Evolutionary conservation across 1,140 invertebrate species (phyloP), one percentile per base, ranked within the genome.

Genomic region (Adelges cooleyi): DNA sequence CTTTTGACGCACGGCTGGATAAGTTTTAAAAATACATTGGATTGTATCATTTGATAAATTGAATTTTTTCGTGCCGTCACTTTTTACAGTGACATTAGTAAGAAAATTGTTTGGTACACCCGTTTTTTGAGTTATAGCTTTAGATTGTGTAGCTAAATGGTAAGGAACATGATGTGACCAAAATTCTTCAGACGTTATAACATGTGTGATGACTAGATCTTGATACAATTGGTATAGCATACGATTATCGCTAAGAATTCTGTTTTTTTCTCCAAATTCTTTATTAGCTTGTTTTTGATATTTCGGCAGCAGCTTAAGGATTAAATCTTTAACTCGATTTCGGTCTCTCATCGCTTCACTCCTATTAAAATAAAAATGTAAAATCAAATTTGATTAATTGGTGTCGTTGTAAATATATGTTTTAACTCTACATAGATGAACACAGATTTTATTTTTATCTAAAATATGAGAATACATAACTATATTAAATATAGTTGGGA

Each of bases 11-110:
- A 99, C 96, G 71, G 93, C 92, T 25, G 97, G 96, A 81, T 99
- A 99, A 70, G 96, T 98, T 78, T 94, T 93, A 77, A 99, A 99
- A 78, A 99, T 97, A 72, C 91, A 91, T 71, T 97, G 87, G 75
- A 99, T 98, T 46, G 98, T 89, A 75, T 99, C 96, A 52, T 88
- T 81, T 11, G 94, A 98, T 54, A 99, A 82, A 78, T 98, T 99
- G 75, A 99, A 98, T 76, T 93, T 92, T 15, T 99, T 81, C 71
- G 92, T 92, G 40, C 95, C 95, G 77, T 99, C 95, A 22, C 92
- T 92, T 78, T 97, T 89, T 15, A 95, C 93, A 78, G 95, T 94
- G 42, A 98, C 95, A 71, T 74, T 78, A 69, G 80, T 79, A 71
- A 92, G 74, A 76, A 93, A 92, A 22, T 87, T 89, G 50, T 86